Percentiles rank a stretch among this genome's conserved stretches.
phyloP scores from a whole-genome alignment of 1,140 invertebrate genomes.

The Drosophila varians region DNA sequence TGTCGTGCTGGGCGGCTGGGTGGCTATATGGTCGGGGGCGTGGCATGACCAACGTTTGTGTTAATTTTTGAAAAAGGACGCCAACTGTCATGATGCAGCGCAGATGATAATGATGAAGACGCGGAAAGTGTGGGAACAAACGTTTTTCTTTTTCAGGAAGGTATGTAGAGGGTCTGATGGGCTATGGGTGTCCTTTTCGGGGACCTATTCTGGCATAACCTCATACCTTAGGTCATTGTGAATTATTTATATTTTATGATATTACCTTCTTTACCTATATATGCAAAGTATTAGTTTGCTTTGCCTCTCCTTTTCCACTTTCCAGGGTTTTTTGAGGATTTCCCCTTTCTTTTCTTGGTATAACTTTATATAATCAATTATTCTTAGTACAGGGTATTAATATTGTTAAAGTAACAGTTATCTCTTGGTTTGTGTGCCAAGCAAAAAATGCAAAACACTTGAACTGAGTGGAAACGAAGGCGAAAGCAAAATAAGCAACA shows the following conservation, averaged over 20 bases:
- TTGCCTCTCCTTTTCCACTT: no score
- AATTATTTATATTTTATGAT: no score
- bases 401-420: not conserved
- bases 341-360: no score
- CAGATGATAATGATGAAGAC: slow-evolving; percentile 70
- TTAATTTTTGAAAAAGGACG: slow-evolving; percentile 73
- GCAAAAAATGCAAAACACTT: slow-evolving; percentile 75
- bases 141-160: slow-evolving; percentile 1
- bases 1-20: not conserved
- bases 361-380: no score
- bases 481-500: slow-evolving; percentile 63
- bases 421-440: slow-evolving; percentile 20
- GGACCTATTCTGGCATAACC: no score
- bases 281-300: no score
- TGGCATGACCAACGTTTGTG: slow-evolving; percentile 50
- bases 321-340: no score
- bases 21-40: not conserved
- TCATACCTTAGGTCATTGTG: no score
- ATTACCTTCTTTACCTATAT: no score
- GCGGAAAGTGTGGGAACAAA: slow-evolving; percentile 24
- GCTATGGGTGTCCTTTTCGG: not conserved
- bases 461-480: slow-evolving; percentile 74
- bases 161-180: slow-evolving; percentile 1
- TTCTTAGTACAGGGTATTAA: not conserved
- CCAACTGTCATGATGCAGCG: slow-evolving; percentile 62